Evolutionary conservation across 2,888 invertebrate genomes (phyloP).

Genomic region (Andrena praecox): DNA sequence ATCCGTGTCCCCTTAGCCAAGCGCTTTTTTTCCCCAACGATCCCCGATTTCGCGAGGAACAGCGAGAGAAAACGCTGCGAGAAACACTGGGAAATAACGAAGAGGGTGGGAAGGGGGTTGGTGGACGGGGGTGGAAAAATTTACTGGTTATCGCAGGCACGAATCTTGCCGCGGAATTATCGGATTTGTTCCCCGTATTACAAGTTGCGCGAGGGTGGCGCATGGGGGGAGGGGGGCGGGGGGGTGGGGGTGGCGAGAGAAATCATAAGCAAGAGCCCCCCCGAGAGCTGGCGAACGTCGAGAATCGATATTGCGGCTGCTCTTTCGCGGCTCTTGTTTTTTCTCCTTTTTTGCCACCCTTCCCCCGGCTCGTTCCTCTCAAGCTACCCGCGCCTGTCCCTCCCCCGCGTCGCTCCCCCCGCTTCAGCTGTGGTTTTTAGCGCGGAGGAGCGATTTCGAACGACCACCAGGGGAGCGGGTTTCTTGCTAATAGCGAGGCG

Average conservation of each 20-base stretch:
- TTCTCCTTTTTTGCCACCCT: not conserved
- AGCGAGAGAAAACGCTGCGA: not conserved
- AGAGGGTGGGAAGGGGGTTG: not conserved
- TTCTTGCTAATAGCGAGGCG: slow-evolving; percentile 48
- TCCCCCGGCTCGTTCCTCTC: not conserved
- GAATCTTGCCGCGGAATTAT: slow-evolving; percentile 65
- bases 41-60: slow-evolving; percentile 39
- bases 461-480: slow-evolving; percentile 24
- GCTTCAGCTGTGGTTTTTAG: not conserved
- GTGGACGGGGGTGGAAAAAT: slow-evolving; percentile 50
- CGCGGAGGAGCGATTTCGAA: slow-evolving; percentile 24
- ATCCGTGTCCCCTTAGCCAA: not conserved
- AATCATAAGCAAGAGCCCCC: slow-evolving; percentile 58
- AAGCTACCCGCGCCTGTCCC: not conserved
- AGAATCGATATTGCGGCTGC: slow-evolving; percentile 53
- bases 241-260: slow-evolving; percentile 17
- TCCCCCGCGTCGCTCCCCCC: not conserved
- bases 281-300: slow-evolving; percentile 41
- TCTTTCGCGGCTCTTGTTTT: slow-evolving; percentile 26
- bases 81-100: not conserved
- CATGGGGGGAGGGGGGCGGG: not conserved
- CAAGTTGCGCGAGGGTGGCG: slow-evolving; percentile 16
- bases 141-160: slow-evolving; percentile 62
- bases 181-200: slow-evolving; percentile 63
- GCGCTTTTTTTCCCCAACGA: slow-evolving; percentile 31